Evolutionary conservation across 2,888 invertebrate species (phyloP), one percentile per base, ranked within the genome.

Genomic region (Drosophila neoperkinsi): DNA sequence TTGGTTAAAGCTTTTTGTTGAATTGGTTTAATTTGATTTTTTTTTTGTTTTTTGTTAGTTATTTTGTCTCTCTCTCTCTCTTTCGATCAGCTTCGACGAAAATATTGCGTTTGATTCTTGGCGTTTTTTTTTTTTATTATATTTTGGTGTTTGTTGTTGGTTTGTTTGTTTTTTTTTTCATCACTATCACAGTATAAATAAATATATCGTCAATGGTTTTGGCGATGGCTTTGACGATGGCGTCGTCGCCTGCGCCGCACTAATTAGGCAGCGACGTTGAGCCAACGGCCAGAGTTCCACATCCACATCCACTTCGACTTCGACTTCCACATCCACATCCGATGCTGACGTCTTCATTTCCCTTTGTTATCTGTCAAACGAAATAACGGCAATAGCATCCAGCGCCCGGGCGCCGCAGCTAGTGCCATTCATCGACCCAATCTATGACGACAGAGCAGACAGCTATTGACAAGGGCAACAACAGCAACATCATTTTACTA

Each of bases 171-270:
- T 43, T 36, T 13, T 77, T 62, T 73, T 74, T 87, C 46, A 46
- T 90, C 84, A 88, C 87, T 86, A 86, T 86, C 85, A 86, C 85
- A 86, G 85, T 84, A 81, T 90, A 76, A 86, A 88, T 88, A 87
- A 74, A 85, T 69, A 77, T 62, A 67, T 78, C 68, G 62, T 59
- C 59, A 68, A 60, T 77, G 62, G 59, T 75, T 71, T 83, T 72
- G 81, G 64, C 72, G 72, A 73, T 63, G 81, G 51, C 82, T 71
- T 79, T 73, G 81, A 64, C 69, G 71, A 74, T 67, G 82, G 57
- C 73, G 73, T 70, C 71, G 74, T 82, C 77, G 87, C 72, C 87
- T 66, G 70, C 68, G 69, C 64, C 71, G 41, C 66, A 70, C 65
- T 81, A 79, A 81, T 81, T 82, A 79, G 79, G 82, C 72, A 75